phyloP scores from a whole-genome alignment of 2,888 invertebrate genomes.

The Coleophora flavipennella region DNA sequence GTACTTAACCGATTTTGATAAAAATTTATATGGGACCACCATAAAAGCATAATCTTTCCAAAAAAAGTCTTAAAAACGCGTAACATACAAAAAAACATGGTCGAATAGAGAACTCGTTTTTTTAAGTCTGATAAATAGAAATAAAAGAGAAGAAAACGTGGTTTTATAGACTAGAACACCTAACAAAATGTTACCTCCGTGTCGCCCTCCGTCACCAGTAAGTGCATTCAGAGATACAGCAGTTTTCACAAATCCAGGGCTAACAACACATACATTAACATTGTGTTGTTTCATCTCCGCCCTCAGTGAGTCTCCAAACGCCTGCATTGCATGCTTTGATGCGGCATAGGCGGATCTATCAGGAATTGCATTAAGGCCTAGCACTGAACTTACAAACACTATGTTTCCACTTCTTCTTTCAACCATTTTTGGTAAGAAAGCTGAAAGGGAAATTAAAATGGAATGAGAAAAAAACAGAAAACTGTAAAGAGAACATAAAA shows the following conservation, averaged over 20 bases:
- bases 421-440: slow-evolving; percentile 87
- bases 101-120: no score
- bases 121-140: no score
- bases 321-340: slow-evolving; percentile 95
- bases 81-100: no score
- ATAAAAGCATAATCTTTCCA: no score
- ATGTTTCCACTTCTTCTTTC: slow-evolving; percentile 83
- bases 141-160: no score
- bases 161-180: no score
- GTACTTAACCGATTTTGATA: no score
- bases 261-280: slow-evolving; percentile 89
- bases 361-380: slow-evolving; percentile 93
- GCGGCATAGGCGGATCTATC: slow-evolving; percentile 91
- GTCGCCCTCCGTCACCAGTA: slow-evolving; percentile 82
- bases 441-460: slow-evolving; percentile 51
- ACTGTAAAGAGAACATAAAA: no score
- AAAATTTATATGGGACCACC: no score
- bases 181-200: slow-evolving; percentile 74
- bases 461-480: no score
- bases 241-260: slow-evolving; percentile 92
- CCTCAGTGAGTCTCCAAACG: slow-evolving; percentile 91
- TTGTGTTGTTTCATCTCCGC: slow-evolving; percentile 87
- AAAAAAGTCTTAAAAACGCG: no score
- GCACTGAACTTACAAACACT: slow-evolving; percentile 92
- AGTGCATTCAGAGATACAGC: slow-evolving; percentile 93